phyloP scores from a whole-genome alignment of 1,140 invertebrate genomes.

The Orchesella cincta region DNA sequence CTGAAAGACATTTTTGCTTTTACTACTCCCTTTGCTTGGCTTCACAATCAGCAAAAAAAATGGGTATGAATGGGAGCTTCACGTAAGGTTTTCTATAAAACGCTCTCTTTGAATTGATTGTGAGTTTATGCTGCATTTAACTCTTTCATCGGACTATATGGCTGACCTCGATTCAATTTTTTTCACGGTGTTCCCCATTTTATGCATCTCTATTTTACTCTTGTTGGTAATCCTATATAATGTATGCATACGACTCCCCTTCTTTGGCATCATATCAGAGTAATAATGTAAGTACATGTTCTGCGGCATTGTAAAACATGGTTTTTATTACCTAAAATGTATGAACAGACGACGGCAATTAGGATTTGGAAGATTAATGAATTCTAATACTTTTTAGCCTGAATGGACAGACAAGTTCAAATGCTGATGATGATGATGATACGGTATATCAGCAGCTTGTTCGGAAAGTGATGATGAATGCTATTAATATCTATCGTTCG shows the following conservation, averaged over 20 bases:
- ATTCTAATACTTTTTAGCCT: conserved; percentile 12
- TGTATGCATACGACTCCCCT: too few species aligned
- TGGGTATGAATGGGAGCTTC: not conserved
- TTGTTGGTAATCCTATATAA: too few species aligned
- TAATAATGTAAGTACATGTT: conserved; percentile 26
- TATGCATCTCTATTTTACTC: conserved; percentile 12
- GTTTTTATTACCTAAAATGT: conserved; percentile 20
- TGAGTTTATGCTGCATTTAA: conserved; percentile 27
- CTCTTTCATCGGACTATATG: not conserved
- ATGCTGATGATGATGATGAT: not conserved
- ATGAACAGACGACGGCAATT: conserved; percentile 17
- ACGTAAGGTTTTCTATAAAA: not conserved
- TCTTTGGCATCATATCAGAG: too few species aligned
- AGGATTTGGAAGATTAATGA: conserved; percentile 29
- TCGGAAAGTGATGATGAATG: not conserved
- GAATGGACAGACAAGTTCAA: not conserved
- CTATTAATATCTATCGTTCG: not conserved
- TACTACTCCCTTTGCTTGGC: not conserved
- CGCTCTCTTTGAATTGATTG: conserved; percentile 4
- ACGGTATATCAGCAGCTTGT: not conserved
- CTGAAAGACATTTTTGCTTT: not conserved
- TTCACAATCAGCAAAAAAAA: conserved; percentile 8
- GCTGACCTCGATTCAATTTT: conserved; percentile 20
- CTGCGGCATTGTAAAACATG: conserved; percentile 22
- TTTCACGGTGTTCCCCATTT: not conserved